Evolutionary conservation across 2,113 vertebrate genomes (phyloP), one percentile per base, ranked within the genome.

Genomic region (Melierax canorus): DNA sequence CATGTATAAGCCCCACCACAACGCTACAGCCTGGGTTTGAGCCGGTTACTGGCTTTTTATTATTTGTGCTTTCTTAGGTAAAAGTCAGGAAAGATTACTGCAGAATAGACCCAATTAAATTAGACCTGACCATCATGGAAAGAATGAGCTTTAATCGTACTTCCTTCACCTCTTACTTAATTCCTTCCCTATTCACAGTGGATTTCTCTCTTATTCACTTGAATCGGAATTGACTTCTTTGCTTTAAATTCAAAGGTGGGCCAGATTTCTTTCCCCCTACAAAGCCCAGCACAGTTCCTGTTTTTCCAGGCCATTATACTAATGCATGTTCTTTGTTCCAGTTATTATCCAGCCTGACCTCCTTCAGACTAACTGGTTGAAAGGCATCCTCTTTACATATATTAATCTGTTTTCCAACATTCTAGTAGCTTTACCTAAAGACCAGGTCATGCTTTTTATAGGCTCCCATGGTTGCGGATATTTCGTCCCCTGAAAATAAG

Each of bases 81-180:
- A 85, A 81, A 93, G 62, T 27, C 63, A 74, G 73, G 63, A 43
- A 24, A 69, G 75, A 66, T 66, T 73, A 58, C 15, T 58, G 78
- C 63, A 93, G 75, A 83, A 75, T 0, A 55, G 82, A 66, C 39
- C 84, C 7, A 14, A 85, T 75, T 80, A 58, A 36, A 73, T 78
- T 24, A n/a, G 64, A 66, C 45, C 58, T 43, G 79, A 69, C 30
- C 38, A 0, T 32, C 83, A 81, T 53, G 88, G 94, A 96, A 97
- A 95, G 78, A 97, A 90, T 69, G 78, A 92, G 90, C 74, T 88
- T 95, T 96, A 91, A 95, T 90, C 96, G 95, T n/a, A 87, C 66
- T 96, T 96, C 93, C 87, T 94, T 94, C 48, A 87, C 81, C 58
- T 80, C 68, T 78, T 86, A 67, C n/a, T 92, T 71, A 91, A 94